Evolutionary conservation across 1,140 invertebrate genomes (phyloP), one percentile per base, ranked within the genome.

Genomic region (Pygmarrhopalites habei): DNA sequence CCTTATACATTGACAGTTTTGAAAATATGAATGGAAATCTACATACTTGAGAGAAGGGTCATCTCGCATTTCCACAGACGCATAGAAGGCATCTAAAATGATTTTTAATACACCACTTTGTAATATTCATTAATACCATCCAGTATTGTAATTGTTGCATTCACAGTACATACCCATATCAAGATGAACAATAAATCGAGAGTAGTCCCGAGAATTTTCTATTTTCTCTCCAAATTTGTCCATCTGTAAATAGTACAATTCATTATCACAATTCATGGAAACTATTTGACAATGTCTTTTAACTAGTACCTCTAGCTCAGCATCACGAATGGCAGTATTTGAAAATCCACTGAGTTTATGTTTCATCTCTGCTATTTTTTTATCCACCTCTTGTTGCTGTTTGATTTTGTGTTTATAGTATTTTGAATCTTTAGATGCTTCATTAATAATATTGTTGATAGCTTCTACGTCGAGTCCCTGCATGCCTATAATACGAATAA

Each of bases 11-110:
- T n/a, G n/a, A n/a, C n/a, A n/a, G n/a, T n/a, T n/a, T n/a, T n/a
- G n/a, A n/a, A n/a, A n/a, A n/a, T n/a, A n/a, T n/a, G n/a, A n/a
- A n/a, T n/a, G n/a, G n/a, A 32, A 2, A 1, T 52, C 23, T 44
- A 29, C 26, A 21, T 66, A 73, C 73, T 60, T 73, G 12, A 87
- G 73, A 21, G 62, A 53, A 5, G 83, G 83, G 70, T 82, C 73
- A 63, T 86, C 82, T 64, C 78, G 72, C 76, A 84, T 84, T 73
- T 87, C 85, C 2, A 86, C 85, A 32, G 82, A 79, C 57, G 82
- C 84, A 74, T 79, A 86, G 72, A 83, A 86, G 14, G 81, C 80
- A 74, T 86, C n/a, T n/a, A n/a, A n/a, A n/a, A n/a, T n/a, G n/a
- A n/a, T n/a, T n/a, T n/a, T n/a, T n/a, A n/a, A n/a, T n/a, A n/a